Conservation (phyloP, 2,113 vertebrate species). For the Erythrolamprus reginae region DNA sequence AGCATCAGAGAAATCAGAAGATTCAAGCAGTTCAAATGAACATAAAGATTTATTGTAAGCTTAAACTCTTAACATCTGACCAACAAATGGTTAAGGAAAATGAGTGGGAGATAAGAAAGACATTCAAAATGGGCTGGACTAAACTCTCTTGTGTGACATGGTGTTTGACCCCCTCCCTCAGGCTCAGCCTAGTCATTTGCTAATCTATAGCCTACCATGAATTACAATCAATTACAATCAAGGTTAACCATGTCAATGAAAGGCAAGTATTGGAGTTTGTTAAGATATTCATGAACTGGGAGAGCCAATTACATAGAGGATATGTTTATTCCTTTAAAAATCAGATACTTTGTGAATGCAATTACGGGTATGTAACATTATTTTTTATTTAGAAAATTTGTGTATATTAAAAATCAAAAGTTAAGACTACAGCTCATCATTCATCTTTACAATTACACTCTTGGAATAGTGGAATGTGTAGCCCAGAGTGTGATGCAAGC, state of each 20-base stretch:
- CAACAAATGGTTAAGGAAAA: too few species aligned
- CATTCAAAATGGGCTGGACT: too few species aligned
- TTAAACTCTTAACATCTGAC: too few species aligned
- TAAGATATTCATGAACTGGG: too few species aligned
- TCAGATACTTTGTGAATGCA: not conserved
- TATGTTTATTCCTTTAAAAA: not conserved
- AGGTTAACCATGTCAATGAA: not conserved
- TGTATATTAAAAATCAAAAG: not conserved
- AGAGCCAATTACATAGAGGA: not conserved
- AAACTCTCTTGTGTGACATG: too few species aligned
- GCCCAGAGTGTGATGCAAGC: constrained; percentile 39
- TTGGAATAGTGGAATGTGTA: not conserved
- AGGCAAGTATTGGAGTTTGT: not conserved
- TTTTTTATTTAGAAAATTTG: not conserved
- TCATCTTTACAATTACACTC: not conserved
- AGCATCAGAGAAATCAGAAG: too few species aligned
- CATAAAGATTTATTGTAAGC: too few species aligned
- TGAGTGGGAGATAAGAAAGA: too few species aligned
- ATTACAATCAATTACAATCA: not conserved
- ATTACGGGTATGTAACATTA: not conserved
- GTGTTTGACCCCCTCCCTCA: too few species aligned
- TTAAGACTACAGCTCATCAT: not conserved
- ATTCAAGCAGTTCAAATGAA: too few species aligned
- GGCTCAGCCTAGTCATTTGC: not conserved
- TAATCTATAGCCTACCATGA: not conserved